Conservation (phyloP, 2,113 vertebrate species). For the Sylvietta virens region DNA sequence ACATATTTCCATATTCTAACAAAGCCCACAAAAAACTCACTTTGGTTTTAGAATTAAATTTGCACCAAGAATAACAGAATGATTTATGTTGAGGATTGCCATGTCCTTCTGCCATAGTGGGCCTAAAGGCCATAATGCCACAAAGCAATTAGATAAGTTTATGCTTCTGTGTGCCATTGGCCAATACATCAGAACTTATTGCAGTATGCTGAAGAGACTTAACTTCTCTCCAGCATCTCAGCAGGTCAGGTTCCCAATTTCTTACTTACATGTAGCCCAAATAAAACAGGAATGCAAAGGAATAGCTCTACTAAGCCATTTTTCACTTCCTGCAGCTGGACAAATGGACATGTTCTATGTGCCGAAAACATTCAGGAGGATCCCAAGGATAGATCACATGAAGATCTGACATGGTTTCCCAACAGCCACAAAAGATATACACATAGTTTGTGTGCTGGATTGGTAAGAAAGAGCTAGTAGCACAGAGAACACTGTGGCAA, state of each 20-base stretch:
- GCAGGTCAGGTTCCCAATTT: fast-evolving
- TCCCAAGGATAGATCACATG: fast-evolving
- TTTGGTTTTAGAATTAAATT: background rate
- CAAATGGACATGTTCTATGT: fast-evolving
- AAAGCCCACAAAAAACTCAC: background rate
- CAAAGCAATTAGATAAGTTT: background rate
- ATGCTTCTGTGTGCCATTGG: background rate
- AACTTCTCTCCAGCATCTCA: background rate
- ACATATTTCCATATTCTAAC: background rate
- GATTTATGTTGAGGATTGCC: background rate
- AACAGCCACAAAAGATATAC: fast-evolving
- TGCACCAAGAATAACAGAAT: background rate
- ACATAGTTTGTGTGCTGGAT: background rate
- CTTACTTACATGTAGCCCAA: background rate
- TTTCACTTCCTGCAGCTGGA: background rate
- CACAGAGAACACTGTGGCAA: background rate
- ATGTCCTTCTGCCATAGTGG: background rate
- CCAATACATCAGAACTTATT: background rate
- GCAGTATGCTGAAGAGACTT: background rate
- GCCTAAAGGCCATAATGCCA: background rate
- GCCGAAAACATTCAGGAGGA: background rate
- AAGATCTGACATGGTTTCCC: background rate
- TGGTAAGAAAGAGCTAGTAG: background rate
- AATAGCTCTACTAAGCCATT: background rate
- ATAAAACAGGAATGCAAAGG: background rate